A percentile compares a stretch with the other conserved stretches of the same genome.
These are phyloP conservation scores for Anorthoa munda DNA, from an alignment of 2,888 invertebrate genomes.

Conservation along the genomic window DNA sequence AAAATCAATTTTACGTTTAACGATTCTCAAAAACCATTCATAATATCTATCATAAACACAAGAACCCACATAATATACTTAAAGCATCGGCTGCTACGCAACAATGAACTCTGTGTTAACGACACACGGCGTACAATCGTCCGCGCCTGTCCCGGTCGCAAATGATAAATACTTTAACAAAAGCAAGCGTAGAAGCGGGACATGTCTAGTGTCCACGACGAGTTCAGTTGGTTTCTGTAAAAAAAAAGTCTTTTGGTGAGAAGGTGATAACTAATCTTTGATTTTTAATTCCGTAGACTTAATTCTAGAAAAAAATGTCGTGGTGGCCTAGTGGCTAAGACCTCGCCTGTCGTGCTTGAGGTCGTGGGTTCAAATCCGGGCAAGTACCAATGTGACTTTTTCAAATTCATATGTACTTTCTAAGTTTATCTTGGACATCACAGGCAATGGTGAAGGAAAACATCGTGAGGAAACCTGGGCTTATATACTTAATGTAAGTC, in stretches of 20 bases:
- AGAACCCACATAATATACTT: conserved; percentile 54
- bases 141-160: conserved; percentile 39
- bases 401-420: too few relatives aligned
- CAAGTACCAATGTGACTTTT: too few relatives aligned
- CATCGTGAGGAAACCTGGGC: too few relatives aligned
- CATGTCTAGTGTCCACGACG: conserved; percentile 83
- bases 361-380: too few relatives aligned
- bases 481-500: too few relatives aligned
- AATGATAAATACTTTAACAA: conserved; percentile 73
- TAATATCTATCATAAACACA: conserved; percentile 48
- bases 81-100: conserved; percentile 61
- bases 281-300: too few relatives aligned
- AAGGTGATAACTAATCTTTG: neutral
- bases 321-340: too few relatives aligned
- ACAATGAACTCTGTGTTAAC: conserved; percentile 55
- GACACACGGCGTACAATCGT: conserved; percentile 39
- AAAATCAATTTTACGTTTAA: neutral
- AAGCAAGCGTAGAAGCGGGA: conserved; percentile 87
- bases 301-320: too few relatives aligned
- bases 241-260: neutral
- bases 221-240: conserved; percentile 79
- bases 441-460: too few relatives aligned
- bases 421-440: too few relatives aligned
- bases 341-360: too few relatives aligned
- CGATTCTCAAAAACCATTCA: neutral